These are phyloP conservation scores for Pelagia noctiluca DNA, from an alignment of 30 jellyfish, hydroid and myxozoan species.

Conservation along the genomic window DNA sequence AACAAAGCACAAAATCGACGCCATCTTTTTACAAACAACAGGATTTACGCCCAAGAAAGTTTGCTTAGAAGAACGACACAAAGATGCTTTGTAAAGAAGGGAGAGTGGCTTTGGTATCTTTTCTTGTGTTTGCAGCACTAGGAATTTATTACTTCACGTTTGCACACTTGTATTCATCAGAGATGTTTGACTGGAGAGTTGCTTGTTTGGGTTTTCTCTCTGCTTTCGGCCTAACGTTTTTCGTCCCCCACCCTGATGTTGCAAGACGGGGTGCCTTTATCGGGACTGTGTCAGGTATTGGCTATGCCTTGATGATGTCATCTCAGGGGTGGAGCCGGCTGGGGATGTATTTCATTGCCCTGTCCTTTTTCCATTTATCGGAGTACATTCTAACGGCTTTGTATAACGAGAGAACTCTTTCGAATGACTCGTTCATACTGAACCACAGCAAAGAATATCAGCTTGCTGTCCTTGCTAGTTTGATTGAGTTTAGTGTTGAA, in stretches of 20 bases:
- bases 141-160: slow-evolving; percentile 48
- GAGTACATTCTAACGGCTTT: slow-evolving; percentile 86
- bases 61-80: background rate
- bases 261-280: slow-evolving; percentile 82
- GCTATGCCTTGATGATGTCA: slow-evolving; percentile 44
- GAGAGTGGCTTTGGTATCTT: slow-evolving; percentile 84
- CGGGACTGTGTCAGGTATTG: slow-evolving; percentile 85
- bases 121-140: slow-evolving; percentile 65
- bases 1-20: no score
- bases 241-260: slow-evolving; percentile 82
- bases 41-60: background rate
- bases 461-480: slow-evolving; percentile 71
- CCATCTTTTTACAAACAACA: no score
- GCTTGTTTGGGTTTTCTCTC: slow-evolving; percentile 45
- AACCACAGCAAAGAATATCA: slow-evolving; percentile 91
- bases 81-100: slow-evolving; percentile 94
- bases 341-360: slow-evolving; percentile 69
- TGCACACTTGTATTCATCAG: slow-evolving; percentile 20
- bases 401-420: slow-evolving; percentile 63
- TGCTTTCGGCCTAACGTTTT: slow-evolving; percentile 61
- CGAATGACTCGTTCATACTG: slow-evolving; percentile 81
- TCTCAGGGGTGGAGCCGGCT: slow-evolving; percentile 70
- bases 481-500: slow-evolving; percentile 71
- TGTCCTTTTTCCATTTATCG: slow-evolving; percentile 87
- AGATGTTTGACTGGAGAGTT: slow-evolving; percentile 61